Evolutionary conservation across 2,113 vertebrate genomes (phyloP).

Genomic region (Desmodus rotundus): DNA sequence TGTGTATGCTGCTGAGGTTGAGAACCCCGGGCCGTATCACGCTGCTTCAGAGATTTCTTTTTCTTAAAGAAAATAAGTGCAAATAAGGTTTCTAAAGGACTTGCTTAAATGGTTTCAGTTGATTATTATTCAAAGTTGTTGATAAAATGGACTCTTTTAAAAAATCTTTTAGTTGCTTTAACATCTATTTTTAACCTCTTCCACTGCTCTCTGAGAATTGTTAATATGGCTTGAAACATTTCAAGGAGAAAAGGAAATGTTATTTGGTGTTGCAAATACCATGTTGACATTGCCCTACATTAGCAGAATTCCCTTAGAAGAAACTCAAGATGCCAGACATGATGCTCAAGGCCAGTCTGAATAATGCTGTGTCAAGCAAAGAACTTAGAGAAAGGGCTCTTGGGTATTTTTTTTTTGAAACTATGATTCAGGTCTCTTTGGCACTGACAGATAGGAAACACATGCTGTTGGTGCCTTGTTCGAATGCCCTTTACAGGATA

Average conservation of each 20-base stretch:
- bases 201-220: constrained; percentile 5
- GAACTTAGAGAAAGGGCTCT: neutral
- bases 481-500: neutral
- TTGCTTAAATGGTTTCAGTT: constrained; percentile 21
- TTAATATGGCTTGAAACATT: neutral
- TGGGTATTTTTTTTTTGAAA: neutral
- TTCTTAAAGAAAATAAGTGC: neutral
- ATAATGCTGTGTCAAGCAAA: neutral
- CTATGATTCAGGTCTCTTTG: neutral
- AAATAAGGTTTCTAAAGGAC: constrained; percentile 11
- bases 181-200: constrained; percentile 1
- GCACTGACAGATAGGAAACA: neutral
- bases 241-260: constrained; percentile 30
- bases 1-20: neutral
- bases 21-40: neutral
- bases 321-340: neutral
- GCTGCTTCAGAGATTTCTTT: neutral
- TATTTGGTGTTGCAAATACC: neutral
- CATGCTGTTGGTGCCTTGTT: neutral
- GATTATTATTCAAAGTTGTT: constrained; percentile 22
- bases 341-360: constrained; percentile 5
- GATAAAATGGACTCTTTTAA: constrained; percentile 3
- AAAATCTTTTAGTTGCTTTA: constrained; percentile 3
- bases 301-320: constrained; percentile 7
- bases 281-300: neutral